phyloP scores from a whole-genome alignment of 2,888 invertebrate species.

The Eucera pruinosa region DNA sequence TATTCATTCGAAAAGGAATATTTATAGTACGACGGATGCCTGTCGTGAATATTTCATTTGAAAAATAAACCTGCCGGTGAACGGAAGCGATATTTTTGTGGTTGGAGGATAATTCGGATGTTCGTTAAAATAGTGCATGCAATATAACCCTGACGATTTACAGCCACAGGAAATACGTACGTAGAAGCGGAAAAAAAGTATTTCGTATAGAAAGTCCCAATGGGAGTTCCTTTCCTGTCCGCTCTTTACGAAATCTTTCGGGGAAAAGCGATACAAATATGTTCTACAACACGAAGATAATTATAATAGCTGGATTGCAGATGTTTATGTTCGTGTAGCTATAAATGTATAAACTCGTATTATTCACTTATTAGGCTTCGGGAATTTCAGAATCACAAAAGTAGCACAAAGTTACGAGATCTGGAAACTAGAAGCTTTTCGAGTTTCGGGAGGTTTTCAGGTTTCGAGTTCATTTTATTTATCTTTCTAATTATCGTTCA shows the following conservation, averaged over 20 bases:
- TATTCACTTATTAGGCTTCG: too few relatives aligned
- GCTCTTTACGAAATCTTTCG: neutral
- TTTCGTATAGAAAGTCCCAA: neutral
- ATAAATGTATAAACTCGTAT: too few relatives aligned
- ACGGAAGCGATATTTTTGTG: neutral
- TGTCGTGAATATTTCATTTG: neutral
- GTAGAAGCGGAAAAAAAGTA: neutral
- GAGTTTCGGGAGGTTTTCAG: too few relatives aligned
- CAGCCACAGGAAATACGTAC: neutral
- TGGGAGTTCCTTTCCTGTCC: neutral
- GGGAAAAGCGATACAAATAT: neutral
- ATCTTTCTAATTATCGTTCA: neutral
- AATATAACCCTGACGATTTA: neutral
- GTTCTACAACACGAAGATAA: too few relatives aligned
- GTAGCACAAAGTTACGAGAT: too few relatives aligned
- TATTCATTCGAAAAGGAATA: too few relatives aligned
- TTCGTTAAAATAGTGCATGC: conserved; percentile 13
- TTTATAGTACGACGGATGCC: too few relatives aligned
- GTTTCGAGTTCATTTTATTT: neutral
- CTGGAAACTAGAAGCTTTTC: too few relatives aligned
- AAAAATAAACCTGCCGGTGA: neutral
- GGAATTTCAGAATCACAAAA: too few relatives aligned
- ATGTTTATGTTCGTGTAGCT: too few relatives aligned
- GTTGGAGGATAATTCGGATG: neutral
- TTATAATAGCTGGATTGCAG: too few relatives aligned